A percentile compares a stretch with the other conserved stretches of the same genome.
phyloP scores from a whole-genome alignment of 37 sponge, comb jelly and placozoan species.

The Spongia lamella region DNA sequence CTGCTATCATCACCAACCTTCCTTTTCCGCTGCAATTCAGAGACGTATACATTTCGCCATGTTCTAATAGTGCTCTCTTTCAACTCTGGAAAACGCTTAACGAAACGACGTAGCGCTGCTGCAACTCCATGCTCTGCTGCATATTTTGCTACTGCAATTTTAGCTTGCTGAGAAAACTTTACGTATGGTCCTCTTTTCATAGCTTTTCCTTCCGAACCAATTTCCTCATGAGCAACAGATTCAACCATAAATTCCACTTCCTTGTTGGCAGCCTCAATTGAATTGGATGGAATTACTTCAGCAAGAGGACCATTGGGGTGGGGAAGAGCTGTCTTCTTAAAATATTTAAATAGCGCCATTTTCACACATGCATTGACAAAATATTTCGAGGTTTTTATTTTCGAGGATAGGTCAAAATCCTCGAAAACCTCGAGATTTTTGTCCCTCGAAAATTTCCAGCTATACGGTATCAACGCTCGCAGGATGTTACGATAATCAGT shows the following conservation, averaged over 20 bases:
- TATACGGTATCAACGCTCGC: too few species aligned
- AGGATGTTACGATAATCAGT: too few species aligned
- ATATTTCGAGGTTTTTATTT: too few species aligned
- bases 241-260: constrained; percentile 7
- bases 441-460: too few species aligned
- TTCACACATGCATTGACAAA: too few species aligned
- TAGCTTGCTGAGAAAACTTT: constrained; percentile 4
- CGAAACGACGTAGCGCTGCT: constrained; percentile 4
- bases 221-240: too few species aligned
- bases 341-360: too few species aligned
- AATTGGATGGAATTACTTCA: background rate
- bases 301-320: constrained; percentile 2
- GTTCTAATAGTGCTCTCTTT: constrained; percentile 12
- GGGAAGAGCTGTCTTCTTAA: too few species aligned
- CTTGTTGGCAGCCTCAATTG: constrained; percentile 17
- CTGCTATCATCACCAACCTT: constrained; percentile 1
- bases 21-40: constrained; percentile 6
- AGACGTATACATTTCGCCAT: constrained; percentile 11
- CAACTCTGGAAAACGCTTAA: background rate
- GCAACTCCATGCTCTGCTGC: constrained; percentile 15
- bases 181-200: background rate
- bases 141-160: background rate
- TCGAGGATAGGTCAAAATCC: too few species aligned
- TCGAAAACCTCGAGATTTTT: too few species aligned
- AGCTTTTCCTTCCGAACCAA: too few species aligned